A percentile compares a stretch with the other conserved stretches of the same genome.
Evolutionary conservation across 2,888 invertebrate species (phyloP).

Genomic region (Antitype chi): DNA sequence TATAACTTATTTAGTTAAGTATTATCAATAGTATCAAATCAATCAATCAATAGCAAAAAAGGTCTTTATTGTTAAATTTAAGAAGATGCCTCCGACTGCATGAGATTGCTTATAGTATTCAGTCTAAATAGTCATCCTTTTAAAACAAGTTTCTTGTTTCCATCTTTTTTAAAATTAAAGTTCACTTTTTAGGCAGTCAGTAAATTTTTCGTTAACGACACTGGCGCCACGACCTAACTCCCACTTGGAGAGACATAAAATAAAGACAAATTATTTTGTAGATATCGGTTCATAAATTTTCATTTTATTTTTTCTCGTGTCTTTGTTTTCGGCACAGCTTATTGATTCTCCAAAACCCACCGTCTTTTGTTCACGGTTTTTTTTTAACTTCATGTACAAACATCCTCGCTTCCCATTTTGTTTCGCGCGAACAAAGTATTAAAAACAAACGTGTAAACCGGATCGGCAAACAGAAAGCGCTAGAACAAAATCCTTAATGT

Average conservation of each 20-base stretch:
- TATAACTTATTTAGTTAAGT: too few relatives aligned
- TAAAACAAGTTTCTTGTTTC: too few relatives aligned
- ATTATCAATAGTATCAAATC: too few relatives aligned
- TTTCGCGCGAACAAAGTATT: conserved; percentile 36
- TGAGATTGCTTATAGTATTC: too few relatives aligned
- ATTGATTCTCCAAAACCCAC: conserved; percentile 6
- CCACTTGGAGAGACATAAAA: neutral
- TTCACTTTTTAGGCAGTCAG: too few relatives aligned
- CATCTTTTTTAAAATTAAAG: too few relatives aligned
- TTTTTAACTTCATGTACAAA: conserved; percentile 27
- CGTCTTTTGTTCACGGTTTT: conserved; percentile 1
- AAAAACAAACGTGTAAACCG: conserved; percentile 43
- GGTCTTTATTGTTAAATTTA: too few relatives aligned
- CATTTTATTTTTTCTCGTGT: neutral
- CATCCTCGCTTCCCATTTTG: conserved; percentile 19
- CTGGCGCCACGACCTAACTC: neutral
- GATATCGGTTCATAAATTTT: neutral
- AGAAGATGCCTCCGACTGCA: too few relatives aligned
- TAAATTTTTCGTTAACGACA: neutral
- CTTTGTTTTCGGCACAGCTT: neutral
- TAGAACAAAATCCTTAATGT: conserved; percentile 58
- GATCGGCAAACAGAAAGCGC: conserved; percentile 41
- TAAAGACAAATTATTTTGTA: neutral
- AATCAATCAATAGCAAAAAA: too few relatives aligned
- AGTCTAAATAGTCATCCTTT: too few relatives aligned